Evolutionary conservation across 2,888 invertebrate genomes (phyloP), one percentile per base, ranked within the genome.

Genomic region (Micoletzkya japonica): DNA sequence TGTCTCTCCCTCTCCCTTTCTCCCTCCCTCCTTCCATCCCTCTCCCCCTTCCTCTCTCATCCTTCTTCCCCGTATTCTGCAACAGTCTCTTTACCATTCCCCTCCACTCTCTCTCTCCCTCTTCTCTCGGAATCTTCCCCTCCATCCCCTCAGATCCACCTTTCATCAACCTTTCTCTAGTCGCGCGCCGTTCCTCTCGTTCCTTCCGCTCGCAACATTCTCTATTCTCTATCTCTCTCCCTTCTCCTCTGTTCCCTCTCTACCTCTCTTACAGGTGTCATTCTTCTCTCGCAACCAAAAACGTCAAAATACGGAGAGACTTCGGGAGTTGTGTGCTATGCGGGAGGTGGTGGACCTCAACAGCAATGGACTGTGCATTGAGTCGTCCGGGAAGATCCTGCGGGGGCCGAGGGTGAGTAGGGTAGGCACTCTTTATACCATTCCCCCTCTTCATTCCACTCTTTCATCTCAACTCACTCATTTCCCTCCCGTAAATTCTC

Each of bases 321-420:
- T 63, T 32, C 63, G 63, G 44, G 49, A 30, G 32, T 30, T 63
- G 10, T 66, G 66, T 52, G 56, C 37, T 30, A 68, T 68, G 68
- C 68, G 68, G 20, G 68, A 58, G 57, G 68, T 58, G 20, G 58
- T 68, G 14, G 68, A 68, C 49, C 68, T 68, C 57, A 68, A 68
- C 24, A 36, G 34, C 3, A 68, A 57, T 30, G 68, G 68, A 20
- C 49, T 58, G 20, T 57, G 34, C 68, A 68, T 68, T 36, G 57
- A 68, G 34, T 57, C 57, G 14, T 24, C 57, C 58, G 68, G 57
- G 6, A 68, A 49, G 20, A 6, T 68, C n/a, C 28, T 68, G 44
- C 39, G 58, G 7, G 56, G 56, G 20, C 30, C 34, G 28, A n/a
- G 39, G 58, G 68, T 57, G 24, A 57, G 57, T 30, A 24, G 52